These are phyloP conservation scores for Pentalonia nigronervosa DNA, from an alignment of 1,140 invertebrate species.

Conservation along the genomic window DNA sequence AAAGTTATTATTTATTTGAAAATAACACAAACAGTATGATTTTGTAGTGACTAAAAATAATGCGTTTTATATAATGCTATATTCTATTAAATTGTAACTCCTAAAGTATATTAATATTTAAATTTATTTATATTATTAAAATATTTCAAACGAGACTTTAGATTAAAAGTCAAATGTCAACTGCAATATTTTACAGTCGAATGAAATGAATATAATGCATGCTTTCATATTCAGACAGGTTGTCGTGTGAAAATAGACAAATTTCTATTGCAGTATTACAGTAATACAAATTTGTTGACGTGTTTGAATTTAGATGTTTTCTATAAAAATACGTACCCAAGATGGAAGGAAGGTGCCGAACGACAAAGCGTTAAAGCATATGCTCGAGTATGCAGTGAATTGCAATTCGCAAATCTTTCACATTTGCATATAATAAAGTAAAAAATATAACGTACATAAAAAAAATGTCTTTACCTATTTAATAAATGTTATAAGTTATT, in stretches of 20 bases:
- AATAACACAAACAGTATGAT: not conserved
- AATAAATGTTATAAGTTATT: not conserved
- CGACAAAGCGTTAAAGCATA: not conserved
- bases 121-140: not conserved
- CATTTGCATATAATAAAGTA: not conserved
- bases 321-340: not conserved
- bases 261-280: slow-evolving; percentile 1
- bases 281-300: not conserved
- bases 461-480: not conserved
- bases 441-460: not conserved
- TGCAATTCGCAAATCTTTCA: not conserved
- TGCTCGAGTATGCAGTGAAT: not conserved
- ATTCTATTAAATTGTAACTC: not conserved
- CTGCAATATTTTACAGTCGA: not conserved
- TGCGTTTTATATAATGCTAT: not conserved
- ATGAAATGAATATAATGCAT: not conserved
- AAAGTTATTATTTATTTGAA: not conserved
- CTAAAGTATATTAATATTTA: not conserved
- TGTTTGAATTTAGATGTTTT: not conserved
- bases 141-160: not conserved
- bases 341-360: not conserved
- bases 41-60: not conserved
- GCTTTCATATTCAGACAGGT: not conserved
- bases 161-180: not conserved
- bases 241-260: not conserved